phyloP scores from a whole-genome alignment of 2,888 invertebrate genomes.

The Yponomeuta evonymella region DNA sequence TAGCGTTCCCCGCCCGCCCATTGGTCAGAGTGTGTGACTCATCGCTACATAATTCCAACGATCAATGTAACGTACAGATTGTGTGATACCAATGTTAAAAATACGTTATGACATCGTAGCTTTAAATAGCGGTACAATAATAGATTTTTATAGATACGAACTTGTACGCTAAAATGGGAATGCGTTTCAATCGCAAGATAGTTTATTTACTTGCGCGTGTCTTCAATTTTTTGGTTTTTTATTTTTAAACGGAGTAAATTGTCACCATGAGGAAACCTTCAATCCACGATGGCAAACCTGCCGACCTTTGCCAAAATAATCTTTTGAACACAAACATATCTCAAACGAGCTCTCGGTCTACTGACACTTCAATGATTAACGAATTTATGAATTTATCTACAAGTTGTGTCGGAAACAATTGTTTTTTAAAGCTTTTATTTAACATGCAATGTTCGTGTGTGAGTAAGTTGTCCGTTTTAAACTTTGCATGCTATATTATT shows the following conservation, averaged over 20 bases:
- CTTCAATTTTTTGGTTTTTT: background rate
- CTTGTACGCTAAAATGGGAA: background rate
- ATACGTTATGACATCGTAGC: slow-evolving; percentile 40
- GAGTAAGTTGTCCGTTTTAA: too few relatives aligned
- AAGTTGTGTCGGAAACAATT: too few relatives aligned
- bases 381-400: background rate
- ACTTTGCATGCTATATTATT: too few relatives aligned
- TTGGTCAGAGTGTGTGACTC: slow-evolving; percentile 55
- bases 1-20: slow-evolving; percentile 37
- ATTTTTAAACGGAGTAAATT: background rate
- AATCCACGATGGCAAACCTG: too few relatives aligned
- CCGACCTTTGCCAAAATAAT: background rate
- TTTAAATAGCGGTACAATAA: slow-evolving; percentile 17
- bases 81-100: slow-evolving; percentile 37
- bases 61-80: slow-evolving; percentile 55
- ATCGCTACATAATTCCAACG: slow-evolving; percentile 51
- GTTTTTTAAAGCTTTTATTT: too few relatives aligned
- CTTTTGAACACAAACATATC: background rate
- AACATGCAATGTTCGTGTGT: too few relatives aligned
- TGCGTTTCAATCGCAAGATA: background rate
- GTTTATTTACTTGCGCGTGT: background rate
- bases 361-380: background rate
- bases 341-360: background rate
- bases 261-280: background rate
- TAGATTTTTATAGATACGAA: slow-evolving; percentile 5